phyloP scores from a whole-genome alignment of 1,140 invertebrate genomes.

The Drosophila ogumai region DNA sequence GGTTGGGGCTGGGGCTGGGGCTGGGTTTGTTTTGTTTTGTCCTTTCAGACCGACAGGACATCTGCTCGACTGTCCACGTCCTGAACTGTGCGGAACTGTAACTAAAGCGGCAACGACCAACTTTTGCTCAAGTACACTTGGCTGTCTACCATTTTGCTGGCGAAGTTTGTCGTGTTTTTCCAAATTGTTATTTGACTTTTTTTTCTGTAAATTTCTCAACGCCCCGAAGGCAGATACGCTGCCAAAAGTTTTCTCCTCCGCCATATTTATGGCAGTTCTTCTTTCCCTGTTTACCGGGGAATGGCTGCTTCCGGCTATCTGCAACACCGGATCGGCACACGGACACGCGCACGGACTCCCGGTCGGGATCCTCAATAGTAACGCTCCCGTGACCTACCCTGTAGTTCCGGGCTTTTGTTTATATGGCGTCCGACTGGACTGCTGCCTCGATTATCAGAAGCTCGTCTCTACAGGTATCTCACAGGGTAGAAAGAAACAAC shows the following conservation, averaged over 20 bases:
- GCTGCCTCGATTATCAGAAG: conserved; percentile 93
- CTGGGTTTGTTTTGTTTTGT: conserved; percentile 26
- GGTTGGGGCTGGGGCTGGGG: neutral
- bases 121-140: conserved; percentile 70
- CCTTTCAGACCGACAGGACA: conserved; percentile 59
- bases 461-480: conserved; percentile 99
- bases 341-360: neutral
- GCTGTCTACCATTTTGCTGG: conserved; percentile 30
- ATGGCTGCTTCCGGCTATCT: conserved; percentile 47
- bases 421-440: conserved; percentile 88
- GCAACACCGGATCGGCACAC: conserved; percentile 10
- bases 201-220: conserved; percentile 60
- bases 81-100: conserved; percentile 33
- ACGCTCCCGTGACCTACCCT: conserved; percentile 98
- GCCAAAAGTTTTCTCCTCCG: conserved; percentile 56
- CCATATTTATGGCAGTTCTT: conserved; percentile 76
- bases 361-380: conserved; percentile 55
- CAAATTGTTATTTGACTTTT: conserved; percentile 80
- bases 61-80: conserved; percentile 65
- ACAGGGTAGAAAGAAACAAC: conserved; percentile 87
- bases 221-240: conserved; percentile 55
- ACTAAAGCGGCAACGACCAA: conserved; percentile 60
- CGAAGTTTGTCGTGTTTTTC: conserved; percentile 66
- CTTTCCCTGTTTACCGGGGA: conserved; percentile 29
- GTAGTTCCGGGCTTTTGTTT: conserved; percentile 99